Conservation (phyloP, 1,140 invertebrate genomes). For the Tetragonula clypearis region DNA sequence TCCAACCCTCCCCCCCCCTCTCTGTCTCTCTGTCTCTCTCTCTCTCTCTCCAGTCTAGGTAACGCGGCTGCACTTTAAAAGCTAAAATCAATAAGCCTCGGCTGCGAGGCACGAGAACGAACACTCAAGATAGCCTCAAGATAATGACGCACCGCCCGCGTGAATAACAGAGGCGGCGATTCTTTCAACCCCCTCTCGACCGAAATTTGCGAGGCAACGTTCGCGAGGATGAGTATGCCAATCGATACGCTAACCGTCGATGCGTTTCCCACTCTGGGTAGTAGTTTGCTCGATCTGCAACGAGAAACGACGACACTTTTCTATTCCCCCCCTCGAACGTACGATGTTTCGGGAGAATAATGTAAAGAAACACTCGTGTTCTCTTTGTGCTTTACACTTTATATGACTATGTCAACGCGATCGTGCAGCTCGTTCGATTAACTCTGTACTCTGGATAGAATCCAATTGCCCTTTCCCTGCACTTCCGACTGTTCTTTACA, state of each 20-base stretch:
- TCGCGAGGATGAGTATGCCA: neutral
- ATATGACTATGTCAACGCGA: too few relatives aligned
- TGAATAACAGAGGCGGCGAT: conserved; percentile 36
- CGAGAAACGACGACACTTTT: too few relatives aligned
- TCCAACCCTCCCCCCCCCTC: neutral
- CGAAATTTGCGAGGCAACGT: conserved; percentile 34
- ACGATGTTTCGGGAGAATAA: too few relatives aligned
- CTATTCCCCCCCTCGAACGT: too few relatives aligned
- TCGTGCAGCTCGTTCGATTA: too few relatives aligned
- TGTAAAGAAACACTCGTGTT: too few relatives aligned
- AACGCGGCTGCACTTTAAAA: conserved; percentile 5
- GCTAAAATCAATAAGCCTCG: conserved; percentile 55
- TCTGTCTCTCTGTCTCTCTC: neutral
- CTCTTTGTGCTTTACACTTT: too few relatives aligned
- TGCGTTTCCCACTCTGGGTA: neutral
- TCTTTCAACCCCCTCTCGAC: neutral
- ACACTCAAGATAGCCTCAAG: conserved; percentile 41
- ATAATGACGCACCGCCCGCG: conserved; percentile 42
- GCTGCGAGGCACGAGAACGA: conserved; percentile 43
- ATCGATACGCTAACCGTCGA: conserved; percentile 11
- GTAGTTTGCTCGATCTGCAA: neutral
- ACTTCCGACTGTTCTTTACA: too few relatives aligned
- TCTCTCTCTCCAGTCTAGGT: neutral
- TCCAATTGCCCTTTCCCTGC: too few relatives aligned
- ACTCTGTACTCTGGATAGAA: too few relatives aligned